A percentile compares a stretch with the other conserved stretches of the same genome.
Evolutionary conservation across 2,113 vertebrate genomes (phyloP).

Genomic region (Furnarius figulus): DNA sequence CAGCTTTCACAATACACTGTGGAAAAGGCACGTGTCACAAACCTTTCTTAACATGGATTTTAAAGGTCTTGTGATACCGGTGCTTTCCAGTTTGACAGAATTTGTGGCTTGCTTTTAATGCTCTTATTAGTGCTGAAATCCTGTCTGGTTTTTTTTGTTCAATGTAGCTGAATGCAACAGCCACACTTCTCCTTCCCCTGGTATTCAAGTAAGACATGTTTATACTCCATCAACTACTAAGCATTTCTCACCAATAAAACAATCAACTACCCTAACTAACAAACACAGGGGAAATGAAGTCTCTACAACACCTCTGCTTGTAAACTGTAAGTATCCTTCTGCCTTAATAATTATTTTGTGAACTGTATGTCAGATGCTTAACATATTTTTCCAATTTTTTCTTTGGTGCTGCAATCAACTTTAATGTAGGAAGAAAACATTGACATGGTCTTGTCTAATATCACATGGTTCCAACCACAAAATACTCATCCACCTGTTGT

Average conservation of each 20-base stretch:
- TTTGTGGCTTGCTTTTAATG: neutral
- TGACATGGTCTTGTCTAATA: neutral
- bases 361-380: neutral
- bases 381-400: neutral
- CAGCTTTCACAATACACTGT: neutral
- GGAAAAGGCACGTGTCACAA: neutral
- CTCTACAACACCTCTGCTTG: slow-evolving; percentile 93
- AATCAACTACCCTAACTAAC: slow-evolving; percentile 96
- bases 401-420: neutral
- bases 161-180: slow-evolving; percentile 94
- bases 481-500: neutral
- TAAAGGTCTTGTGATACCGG: neutral
- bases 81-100: neutral
- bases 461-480: neutral
- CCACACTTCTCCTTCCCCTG: slow-evolving; percentile 93
- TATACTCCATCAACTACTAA: slow-evolving; percentile 98
- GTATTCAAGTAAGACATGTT: slow-evolving; percentile 96
- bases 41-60: neutral
- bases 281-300: slow-evolving; percentile 98
- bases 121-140: neutral
- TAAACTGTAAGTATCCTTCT: slow-evolving; percentile 86
- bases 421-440: neutral
- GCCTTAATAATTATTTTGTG: neutral
- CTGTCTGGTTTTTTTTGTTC: slow-evolving; percentile 49
- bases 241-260: slow-evolving; percentile 98